Base-by-base conservation (phyloP, 2,888 invertebrate species). In the Mimachlamys varia region DNA sequence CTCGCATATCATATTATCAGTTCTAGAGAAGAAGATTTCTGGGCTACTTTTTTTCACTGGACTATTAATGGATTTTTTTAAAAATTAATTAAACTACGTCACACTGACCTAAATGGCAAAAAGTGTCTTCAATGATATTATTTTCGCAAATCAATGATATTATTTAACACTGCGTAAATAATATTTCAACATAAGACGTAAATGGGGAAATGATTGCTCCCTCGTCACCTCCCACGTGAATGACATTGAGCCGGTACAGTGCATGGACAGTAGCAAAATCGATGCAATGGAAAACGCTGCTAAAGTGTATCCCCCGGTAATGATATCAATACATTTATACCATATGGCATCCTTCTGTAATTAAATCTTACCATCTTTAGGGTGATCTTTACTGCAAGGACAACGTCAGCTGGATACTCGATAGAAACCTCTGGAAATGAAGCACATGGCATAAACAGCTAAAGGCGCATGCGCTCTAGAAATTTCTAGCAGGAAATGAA, bases 391-490 rank as follows among this genome's bases (percentile, higher is more conserved):
- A 76, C 22, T 12, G 33, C 15, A 12, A 22, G 12, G 76, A 76
- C 76, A 27, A 76, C 76, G 22, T 76, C 12, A 33, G 12, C 76
- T 33, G 76, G 13, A 17, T 33, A 76, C 76, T 76, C 33, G 12
- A 33, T 76, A 76, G 76, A 76, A 76, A 10, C 76, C 33, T 76
- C 76, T 76, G 33, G 76, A 76, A 76, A 76, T 76, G 27, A 13
- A 76, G 33, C 76, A 76, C 76, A 76, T 76, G 76, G 76, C 76
- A 76, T 76, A 76, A 76, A 76, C 76, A 76, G 76, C 0, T 33
- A 27, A 76, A 12, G 4, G 76, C 27, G 76, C 76, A 76, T 76
- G 76, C 76, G 76, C 27, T 33, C 76, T 33, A 33, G 76, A 76
- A 76, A 27, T 27, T 76, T 27, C 33, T 33, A 76, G 76, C 76